Percentiles rank a stretch among this genome's conserved stretches.
Evolutionary conservation across 2,888 invertebrate genomes (phyloP).

Genomic region (Melanophora roralis): DNA sequence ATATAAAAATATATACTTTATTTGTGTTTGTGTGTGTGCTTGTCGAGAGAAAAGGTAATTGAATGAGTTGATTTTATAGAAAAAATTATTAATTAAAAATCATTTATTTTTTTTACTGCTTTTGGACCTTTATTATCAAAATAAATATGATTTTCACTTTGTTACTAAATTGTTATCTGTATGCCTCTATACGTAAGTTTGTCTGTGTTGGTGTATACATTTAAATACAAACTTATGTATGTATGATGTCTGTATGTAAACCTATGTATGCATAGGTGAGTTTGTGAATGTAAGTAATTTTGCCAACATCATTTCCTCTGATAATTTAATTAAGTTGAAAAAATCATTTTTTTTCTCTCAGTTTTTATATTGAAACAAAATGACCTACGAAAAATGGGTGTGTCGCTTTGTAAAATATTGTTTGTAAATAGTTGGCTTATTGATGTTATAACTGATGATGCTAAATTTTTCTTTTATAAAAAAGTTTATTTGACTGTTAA

Average conservation of each 20-base stretch:
- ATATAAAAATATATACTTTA: no score
- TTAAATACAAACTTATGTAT: background rate
- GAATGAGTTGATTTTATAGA: no score
- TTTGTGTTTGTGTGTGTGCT: no score
- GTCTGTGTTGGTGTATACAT: background rate
- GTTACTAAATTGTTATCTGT: background rate
- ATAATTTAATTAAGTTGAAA: constrained; percentile 59
- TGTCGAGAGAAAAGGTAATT: no score
- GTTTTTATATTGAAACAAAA: constrained; percentile 36
- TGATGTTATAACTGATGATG: background rate
- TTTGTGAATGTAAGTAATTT: constrained; percentile 33
- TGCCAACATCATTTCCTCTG: constrained; percentile 52
- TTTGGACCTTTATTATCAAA: background rate
- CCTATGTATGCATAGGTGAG: background rate
- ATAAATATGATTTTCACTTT: background rate
- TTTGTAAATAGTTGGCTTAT: constrained; percentile 17
- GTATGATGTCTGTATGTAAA: background rate
- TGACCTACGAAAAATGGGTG: constrained; percentile 62
- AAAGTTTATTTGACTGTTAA: constrained; percentile 8
- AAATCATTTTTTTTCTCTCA: constrained; percentile 16
- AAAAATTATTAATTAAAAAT: no score
- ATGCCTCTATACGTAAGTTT: background rate
- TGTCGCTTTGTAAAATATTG: constrained; percentile 53
- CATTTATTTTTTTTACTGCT: background rate
- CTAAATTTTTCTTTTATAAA: background rate